Conservation (phyloP, 2,113 vertebrate genomes). For the Megalops atlanticus region DNA sequence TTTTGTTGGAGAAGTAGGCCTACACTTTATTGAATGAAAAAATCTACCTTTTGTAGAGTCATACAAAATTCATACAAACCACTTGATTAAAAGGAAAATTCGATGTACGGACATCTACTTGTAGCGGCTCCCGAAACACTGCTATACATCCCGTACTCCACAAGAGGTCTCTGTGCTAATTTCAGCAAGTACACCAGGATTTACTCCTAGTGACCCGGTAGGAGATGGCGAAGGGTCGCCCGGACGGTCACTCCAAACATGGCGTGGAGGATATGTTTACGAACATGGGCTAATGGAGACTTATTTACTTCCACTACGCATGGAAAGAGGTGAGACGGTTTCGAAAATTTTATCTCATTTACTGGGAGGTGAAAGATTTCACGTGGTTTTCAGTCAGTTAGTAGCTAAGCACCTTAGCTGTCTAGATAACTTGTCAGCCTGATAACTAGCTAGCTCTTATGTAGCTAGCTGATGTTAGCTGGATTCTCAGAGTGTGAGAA, state of each 20-base stretch:
- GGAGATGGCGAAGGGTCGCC: slow-evolving; percentile 14
- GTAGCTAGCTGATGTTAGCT: too few species aligned
- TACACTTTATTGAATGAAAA: too few species aligned
- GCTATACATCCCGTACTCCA: background rate
- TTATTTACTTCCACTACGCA: slow-evolving; percentile 22
- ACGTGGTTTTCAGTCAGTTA: too few species aligned
- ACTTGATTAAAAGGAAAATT: too few species aligned
- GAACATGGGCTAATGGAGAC: slow-evolving; percentile 45
- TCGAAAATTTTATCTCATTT: background rate
- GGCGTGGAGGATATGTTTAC: slow-evolving; percentile 65
- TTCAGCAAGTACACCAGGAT: background rate
- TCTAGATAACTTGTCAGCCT: background rate
- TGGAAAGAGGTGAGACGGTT: slow-evolving; percentile 52
- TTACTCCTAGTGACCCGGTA: slow-evolving; percentile 34
- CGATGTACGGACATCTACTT: too few species aligned
- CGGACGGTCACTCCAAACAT: slow-evolving; percentile 48
- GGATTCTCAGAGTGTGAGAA: too few species aligned
- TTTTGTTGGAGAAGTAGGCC: too few species aligned
- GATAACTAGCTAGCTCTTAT: background rate
- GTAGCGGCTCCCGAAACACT: background rate
- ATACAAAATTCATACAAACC: too few species aligned
- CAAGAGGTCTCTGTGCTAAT: background rate
- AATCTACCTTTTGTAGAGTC: too few species aligned
- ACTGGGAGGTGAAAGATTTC: too few species aligned
- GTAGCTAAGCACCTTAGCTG: background rate